These are phyloP conservation scores for Chloroceryle amazona DNA, from an alignment of 2,797 vertebrate species.

Conservation along the genomic window DNA sequence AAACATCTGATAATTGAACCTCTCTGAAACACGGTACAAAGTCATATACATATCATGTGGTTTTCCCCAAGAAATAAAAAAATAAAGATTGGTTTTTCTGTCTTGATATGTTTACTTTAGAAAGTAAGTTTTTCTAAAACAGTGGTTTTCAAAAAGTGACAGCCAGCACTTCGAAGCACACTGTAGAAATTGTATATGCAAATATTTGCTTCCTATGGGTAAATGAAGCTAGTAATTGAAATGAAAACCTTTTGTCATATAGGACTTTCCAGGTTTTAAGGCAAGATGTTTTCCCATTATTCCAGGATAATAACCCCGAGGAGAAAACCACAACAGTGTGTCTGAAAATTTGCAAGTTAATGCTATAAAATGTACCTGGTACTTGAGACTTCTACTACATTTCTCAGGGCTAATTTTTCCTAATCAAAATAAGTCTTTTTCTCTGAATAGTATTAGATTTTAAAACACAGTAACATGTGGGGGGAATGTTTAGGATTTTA, in stretches of 20 bases:
- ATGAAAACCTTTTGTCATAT: constrained; percentile 42
- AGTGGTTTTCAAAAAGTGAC: not conserved
- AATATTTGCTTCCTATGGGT: constrained; percentile 21
- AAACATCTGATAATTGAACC: not conserved
- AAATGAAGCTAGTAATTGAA: constrained; percentile 36
- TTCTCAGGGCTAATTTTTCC: not conserved
- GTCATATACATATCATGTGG: not conserved
- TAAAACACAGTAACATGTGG: not conserved
- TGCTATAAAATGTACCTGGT: not conserved
- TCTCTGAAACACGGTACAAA: not conserved
- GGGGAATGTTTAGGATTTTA: not conserved
- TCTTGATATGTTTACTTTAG: not conserved
- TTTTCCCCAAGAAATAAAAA: not conserved
- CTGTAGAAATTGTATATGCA: not conserved
- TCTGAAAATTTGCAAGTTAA: constrained; percentile 15
- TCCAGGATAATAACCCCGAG: constrained; percentile 17
- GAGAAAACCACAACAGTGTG: not conserved
- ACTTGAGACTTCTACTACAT: not conserved
- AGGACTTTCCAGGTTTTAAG: constrained; percentile 24
- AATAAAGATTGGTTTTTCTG: not conserved
- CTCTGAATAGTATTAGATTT: not conserved
- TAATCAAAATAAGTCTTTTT: not conserved
- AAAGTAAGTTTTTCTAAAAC: not conserved
- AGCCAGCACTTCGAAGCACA: not conserved
- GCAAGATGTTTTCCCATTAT: constrained; percentile 35